Conservation (phyloP, 2,888 invertebrate genomes). For the Lamellibrachia columna region DNA sequence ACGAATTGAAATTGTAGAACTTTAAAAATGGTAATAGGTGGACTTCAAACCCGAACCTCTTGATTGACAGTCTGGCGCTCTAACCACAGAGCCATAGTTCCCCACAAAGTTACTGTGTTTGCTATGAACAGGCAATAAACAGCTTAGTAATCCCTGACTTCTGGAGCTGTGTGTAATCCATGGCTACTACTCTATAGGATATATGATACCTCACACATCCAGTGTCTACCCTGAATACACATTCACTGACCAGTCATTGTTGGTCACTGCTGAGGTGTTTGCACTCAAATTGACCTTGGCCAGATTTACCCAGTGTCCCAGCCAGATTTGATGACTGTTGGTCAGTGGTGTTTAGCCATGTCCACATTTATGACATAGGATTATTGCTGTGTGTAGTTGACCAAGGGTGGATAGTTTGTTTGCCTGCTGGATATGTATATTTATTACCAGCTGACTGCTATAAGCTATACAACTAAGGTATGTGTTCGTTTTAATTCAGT, state of each 20-base stretch:
- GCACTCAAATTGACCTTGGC: background rate
- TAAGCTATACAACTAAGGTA: too few species aligned
- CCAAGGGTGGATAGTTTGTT: background rate
- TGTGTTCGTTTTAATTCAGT: too few species aligned
- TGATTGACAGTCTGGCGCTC: too few species aligned
- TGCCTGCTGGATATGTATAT: background rate
- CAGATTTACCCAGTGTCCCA: background rate
- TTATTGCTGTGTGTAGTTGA: background rate
- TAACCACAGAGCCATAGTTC: too few species aligned
- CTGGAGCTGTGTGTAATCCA: background rate
- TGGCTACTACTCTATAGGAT: background rate
- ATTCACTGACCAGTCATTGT: background rate
- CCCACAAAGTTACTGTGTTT: background rate
- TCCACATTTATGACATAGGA: background rate
- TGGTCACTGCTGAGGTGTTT: background rate
- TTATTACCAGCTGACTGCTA: background rate
- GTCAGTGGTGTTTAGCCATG: background rate
- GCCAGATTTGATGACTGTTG: background rate
- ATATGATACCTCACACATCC: background rate
- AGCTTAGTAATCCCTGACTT: background rate
- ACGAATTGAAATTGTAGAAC: too few species aligned
- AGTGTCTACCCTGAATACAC: conserved; percentile 8
- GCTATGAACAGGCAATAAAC: background rate
- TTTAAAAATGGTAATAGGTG: too few species aligned
- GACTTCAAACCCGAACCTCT: too few species aligned